Percentiles rank a stretch among this genome's conserved stretches.
Evolutionary conservation across 2,113 vertebrate genomes (phyloP).

Genomic region (Isichthys henryi): DNA sequence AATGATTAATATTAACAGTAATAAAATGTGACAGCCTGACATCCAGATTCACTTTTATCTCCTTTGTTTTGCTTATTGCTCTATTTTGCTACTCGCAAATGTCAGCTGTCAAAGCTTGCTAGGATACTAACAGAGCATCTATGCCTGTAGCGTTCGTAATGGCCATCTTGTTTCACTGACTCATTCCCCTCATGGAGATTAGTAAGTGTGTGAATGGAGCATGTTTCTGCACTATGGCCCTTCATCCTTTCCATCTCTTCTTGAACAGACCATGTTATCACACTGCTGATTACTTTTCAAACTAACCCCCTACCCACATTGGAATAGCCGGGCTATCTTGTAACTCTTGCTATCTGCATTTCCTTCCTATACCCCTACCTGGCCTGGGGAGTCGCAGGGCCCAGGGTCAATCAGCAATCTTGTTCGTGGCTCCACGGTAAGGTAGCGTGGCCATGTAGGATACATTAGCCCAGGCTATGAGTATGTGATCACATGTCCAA

Average conservation of each 20-base stretch:
- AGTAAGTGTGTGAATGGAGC: neutral
- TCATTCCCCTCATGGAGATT: neutral
- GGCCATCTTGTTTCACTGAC: neutral
- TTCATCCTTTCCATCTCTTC: neutral
- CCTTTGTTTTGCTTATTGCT: neutral
- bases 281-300: neutral
- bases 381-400: neutral
- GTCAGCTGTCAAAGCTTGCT: neutral
- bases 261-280: neutral
- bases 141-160: neutral
- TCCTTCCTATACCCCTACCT: neutral
- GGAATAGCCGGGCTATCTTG: too few relatives aligned
- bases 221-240: neutral
- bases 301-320: neutral
- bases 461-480: neutral
- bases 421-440: neutral
- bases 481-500: neutral
- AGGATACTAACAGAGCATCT: neutral
- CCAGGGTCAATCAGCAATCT: too few relatives aligned
- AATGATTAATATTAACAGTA: neutral
- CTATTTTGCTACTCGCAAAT: neutral
- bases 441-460: neutral
- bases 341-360: neutral
- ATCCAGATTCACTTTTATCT: neutral
- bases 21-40: neutral